These are phyloP conservation scores for Ellobius talpinus DNA, from an alignment of 2,113 vertebrate genomes.

Conservation along the genomic window DNA sequence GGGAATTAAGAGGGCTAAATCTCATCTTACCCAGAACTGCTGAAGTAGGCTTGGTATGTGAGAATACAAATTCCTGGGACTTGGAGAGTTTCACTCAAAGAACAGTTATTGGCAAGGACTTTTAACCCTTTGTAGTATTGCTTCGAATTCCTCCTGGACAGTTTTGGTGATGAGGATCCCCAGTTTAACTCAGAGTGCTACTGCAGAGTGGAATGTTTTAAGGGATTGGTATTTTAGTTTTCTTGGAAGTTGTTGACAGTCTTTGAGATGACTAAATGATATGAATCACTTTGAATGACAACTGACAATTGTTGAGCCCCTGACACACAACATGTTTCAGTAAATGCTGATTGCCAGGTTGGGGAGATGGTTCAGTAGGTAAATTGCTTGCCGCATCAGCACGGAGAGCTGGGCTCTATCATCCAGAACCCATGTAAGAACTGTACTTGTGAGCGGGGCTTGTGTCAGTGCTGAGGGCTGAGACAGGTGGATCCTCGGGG, in stretches of 20 bases:
- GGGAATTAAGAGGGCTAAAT: not conserved
- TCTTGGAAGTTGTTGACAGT: not conserved
- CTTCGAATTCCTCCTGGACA: not conserved
- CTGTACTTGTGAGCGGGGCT: not conserved
- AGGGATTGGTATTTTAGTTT: not conserved
- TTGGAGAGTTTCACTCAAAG: not conserved
- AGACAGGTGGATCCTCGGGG: not conserved
- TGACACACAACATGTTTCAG: not conserved
- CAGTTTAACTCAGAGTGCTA: not conserved
- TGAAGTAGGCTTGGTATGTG: not conserved
- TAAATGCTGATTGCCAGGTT: not conserved
- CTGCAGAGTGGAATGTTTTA: not conserved
- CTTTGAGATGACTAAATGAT: not conserved
- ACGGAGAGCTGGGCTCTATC: not conserved
- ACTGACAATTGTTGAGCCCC: not conserved
- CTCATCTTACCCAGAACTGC: not conserved
- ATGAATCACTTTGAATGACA: not conserved
- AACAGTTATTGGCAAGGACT: not conserved
- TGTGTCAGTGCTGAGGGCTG: not conserved
- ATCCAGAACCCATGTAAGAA: not conserved
- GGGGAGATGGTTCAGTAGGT: not conserved
- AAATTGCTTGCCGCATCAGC: not conserved
- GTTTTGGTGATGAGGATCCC: not conserved
- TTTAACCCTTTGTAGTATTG: not conserved
- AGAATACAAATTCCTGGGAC: not conserved